Conservation (phyloP, 1,140 invertebrate species). For the Pachypsylla venusta region DNA sequence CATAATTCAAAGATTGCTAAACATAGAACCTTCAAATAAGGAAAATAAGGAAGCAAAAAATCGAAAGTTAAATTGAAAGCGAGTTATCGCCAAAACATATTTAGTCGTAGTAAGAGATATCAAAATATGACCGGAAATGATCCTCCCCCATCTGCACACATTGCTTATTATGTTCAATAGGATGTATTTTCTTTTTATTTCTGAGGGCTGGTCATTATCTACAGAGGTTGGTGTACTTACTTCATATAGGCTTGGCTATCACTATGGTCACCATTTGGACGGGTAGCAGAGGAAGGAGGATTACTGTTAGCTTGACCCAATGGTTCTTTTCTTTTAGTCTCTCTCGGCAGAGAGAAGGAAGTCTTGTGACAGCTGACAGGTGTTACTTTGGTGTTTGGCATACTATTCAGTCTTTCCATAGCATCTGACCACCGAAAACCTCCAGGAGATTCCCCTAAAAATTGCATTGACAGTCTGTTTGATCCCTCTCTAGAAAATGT, state of each 20-base stretch:
- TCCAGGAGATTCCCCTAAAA: conserved; percentile 46
- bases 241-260: not conserved
- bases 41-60: too few species aligned
- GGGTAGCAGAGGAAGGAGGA: not conserved
- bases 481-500: conserved; percentile 36
- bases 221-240: too few species aligned
- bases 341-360: conserved; percentile 55
- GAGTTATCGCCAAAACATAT: too few species aligned
- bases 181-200: too few species aligned
- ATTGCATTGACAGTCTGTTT: conserved; percentile 82
- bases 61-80: too few species aligned
- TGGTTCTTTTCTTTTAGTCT: conserved; percentile 60
- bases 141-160: too few species aligned
- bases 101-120: too few species aligned
- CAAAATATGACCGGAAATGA: too few species aligned
- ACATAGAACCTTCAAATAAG: too few species aligned
- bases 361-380: not conserved
- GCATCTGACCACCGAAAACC: conserved; percentile 65
- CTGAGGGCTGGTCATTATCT: too few species aligned
- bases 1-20: too few species aligned
- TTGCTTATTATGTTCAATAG: too few species aligned
- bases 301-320: conserved; percentile 48
- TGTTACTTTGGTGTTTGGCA: conserved; percentile 16
- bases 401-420: conserved; percentile 45
- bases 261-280: not conserved